phyloP scores from a whole-genome alignment of 2,797 vertebrate genomes.

The Dromococcyx pavoninus region DNA sequence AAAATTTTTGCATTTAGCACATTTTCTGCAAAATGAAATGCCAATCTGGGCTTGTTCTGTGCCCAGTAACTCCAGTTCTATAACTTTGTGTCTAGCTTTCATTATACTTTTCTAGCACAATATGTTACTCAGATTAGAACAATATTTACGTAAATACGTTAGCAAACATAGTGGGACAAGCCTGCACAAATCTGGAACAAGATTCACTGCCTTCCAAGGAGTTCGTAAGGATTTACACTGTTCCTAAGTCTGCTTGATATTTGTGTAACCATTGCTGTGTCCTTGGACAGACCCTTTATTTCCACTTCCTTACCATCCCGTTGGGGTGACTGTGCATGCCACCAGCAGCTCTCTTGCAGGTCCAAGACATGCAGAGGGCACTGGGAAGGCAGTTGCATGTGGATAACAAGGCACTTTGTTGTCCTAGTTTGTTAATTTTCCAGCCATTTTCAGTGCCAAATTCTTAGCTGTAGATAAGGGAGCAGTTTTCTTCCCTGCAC shows the following conservation, averaged over 20 bases:
- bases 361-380: background rate
- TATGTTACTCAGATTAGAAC: background rate
- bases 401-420: background rate
- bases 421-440: background rate
- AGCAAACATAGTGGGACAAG: background rate
- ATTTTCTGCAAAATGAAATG: background rate
- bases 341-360: background rate
- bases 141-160: background rate
- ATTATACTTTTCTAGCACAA: background rate
- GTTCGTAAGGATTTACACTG: background rate
- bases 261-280: background rate
- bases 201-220: background rate
- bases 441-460: background rate
- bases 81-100: background rate
- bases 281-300: background rate
- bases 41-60: background rate
- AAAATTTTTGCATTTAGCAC: background rate
- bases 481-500: background rate
- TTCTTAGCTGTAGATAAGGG: background rate
- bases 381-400: background rate
- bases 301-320: rapidly evolving
- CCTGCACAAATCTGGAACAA: background rate
- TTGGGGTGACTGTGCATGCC: background rate
- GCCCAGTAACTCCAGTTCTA: background rate
- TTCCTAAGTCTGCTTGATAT: background rate